Base-by-base conservation (phyloP, 2,888 invertebrate species). In the Lycocerus yunnanus region DNA sequence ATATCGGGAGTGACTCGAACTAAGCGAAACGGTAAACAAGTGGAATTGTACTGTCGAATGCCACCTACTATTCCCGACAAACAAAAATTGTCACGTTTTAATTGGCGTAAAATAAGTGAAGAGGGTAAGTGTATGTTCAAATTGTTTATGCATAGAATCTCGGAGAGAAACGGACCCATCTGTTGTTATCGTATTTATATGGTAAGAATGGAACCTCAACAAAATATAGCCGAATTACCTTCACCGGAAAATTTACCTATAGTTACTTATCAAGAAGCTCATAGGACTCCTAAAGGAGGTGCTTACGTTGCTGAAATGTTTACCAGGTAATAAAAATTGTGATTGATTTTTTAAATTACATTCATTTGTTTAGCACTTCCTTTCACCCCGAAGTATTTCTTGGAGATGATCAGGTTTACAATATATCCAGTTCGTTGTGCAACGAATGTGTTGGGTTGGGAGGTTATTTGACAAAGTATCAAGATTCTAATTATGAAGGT, bases 251-350 rank as follows among this genome's bases (percentile, higher is more conserved):
- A 93, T 79, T 88, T 95, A n/a, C 89, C 89, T 1, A 88, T 96
- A 5, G 90, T 91, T 16, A 91, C 93, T 0, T 95, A 95, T 84
- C 90, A 92, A 59, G 92, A 94, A 74, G 94, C 93, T 1, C 94
- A 95, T 82, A 88, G 90, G 10, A 88, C 88, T 1, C 91, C 90
- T n/a, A 90, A 90, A 14, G 90, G 90, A 1, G 95, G 94, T 3
- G 95, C 95, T 1, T 97, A 97, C 84, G 89, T 97, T 66, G 95
- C 95, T 0, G 96, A 97, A 87, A 92, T 94, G 87, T 93, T 96
- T 83, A 92, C 94, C 71, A 93, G 91, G 92, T 92, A 83, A 84
- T 86, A 14, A 21, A 43, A 24, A 11, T 11, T 71, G 18, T 10
- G 18, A 1, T 27, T 43, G 18, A 9, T 68, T 68, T 10, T 24